Conservation (phyloP, 2,797 vertebrate species). For the Picus viridis region DNA sequence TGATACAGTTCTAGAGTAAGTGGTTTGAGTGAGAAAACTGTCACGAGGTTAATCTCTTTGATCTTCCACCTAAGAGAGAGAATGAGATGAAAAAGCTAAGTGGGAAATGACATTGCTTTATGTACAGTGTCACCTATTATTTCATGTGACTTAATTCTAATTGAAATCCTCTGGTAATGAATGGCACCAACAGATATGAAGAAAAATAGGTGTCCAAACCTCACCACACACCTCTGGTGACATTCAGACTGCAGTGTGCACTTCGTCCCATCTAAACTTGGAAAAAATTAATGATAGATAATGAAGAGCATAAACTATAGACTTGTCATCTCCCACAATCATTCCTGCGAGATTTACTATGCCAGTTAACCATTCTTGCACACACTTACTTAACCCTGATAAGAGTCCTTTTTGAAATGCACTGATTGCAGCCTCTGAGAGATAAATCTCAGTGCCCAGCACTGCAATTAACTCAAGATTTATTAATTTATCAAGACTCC, state of each 20-base stretch:
- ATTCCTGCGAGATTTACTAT: conserved; percentile 6
- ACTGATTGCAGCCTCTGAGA: conserved; percentile 23
- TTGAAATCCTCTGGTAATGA: background rate
- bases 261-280: background rate
- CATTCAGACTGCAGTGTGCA: background rate
- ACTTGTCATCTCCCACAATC: background rate
- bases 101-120: background rate
- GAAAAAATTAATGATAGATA: background rate
- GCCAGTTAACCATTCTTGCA: background rate
- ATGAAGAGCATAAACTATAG: background rate
- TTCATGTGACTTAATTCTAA: background rate
- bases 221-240: background rate
- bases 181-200: background rate
- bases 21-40: background rate
- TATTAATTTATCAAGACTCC: conserved; percentile 67
- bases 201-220: background rate
- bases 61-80: background rate
- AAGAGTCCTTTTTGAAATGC: conserved; percentile 18
- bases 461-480: conserved; percentile 63
- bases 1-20: background rate
- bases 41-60: background rate
- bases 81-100: background rate
- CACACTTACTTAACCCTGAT: background rate
- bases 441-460: conserved; percentile 23
- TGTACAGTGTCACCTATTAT: background rate